Evolutionary conservation across 2,888 invertebrate genomes (phyloP).

Genomic region (Folsomia candida): DNA sequence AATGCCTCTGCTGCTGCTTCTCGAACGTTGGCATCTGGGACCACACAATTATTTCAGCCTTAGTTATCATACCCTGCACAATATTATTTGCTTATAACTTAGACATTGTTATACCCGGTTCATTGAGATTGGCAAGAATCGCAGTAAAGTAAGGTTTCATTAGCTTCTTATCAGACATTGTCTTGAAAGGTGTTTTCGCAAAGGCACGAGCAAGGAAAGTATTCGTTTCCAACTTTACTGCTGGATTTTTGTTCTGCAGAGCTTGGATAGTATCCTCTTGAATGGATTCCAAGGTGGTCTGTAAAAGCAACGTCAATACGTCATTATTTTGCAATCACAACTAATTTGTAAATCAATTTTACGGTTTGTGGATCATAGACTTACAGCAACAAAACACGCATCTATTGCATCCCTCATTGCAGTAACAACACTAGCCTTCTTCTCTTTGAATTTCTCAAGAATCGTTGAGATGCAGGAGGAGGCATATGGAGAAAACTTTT

Average conservation of each 20-base stretch:
- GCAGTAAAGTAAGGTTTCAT: conserved; percentile 76
- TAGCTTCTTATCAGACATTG: conserved; percentile 82
- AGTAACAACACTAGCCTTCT: conserved; percentile 84
- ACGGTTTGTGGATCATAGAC: conserved; percentile 51
- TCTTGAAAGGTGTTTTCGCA: conserved; percentile 65
- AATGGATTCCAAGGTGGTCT: conserved; percentile 79
- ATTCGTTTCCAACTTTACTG: conserved; percentile 82
- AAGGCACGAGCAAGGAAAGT: conserved; percentile 80
- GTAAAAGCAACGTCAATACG: conserved; percentile 48
- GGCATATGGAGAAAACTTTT: conserved; percentile 82
- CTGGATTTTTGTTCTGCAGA: conserved; percentile 86
- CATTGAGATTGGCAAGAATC: conserved; percentile 74
- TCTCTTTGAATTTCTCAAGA: conserved; percentile 96
- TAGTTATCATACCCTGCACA: background rate
- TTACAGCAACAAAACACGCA: conserved; percentile 75
- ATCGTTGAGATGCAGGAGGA: conserved; percentile 70
- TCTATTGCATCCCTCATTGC: conserved; percentile 87
- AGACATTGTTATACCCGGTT: conserved; percentile 56
- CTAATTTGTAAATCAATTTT: background rate
- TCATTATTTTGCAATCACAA: background rate
- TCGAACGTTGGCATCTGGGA: conserved; percentile 84
- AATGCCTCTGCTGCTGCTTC: conserved; percentile 90
- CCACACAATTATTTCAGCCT: too few species aligned
- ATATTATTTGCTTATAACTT: too few species aligned
- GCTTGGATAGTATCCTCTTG: conserved; percentile 82